Conservation (phyloP, 2,888 invertebrate species). For the Dolomedes plantarius region DNA sequence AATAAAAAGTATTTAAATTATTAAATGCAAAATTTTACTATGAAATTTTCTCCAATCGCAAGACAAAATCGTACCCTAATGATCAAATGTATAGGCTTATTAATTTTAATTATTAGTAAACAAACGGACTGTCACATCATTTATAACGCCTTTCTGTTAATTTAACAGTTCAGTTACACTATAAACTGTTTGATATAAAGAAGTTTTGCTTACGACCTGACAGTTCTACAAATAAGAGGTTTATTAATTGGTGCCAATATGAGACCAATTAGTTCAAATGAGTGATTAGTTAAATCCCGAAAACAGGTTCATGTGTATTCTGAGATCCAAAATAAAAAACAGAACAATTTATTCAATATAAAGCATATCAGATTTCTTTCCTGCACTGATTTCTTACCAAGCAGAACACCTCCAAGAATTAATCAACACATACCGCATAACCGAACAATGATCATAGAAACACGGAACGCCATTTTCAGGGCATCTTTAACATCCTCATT, state of each 20-base stretch:
- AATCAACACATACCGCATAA: constrained; percentile 58
- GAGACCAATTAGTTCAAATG: constrained; percentile 65
- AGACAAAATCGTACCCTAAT: neutral
- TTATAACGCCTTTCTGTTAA: neutral
- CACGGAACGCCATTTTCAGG: constrained; percentile 70
- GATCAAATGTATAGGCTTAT: constrained; percentile 35
- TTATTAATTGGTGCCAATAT: constrained; percentile 71
- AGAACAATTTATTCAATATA: neutral
- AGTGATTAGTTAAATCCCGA: constrained; percentile 61
- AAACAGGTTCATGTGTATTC: constrained; percentile 3
- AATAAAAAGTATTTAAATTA: neutral
- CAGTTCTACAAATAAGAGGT: constrained; percentile 6
- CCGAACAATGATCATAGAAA: constrained; percentile 68
- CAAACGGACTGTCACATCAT: constrained; percentile 47
- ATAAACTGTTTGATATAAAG: neutral
- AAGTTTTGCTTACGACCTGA: neutral
- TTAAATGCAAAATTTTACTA: neutral
- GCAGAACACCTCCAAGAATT: constrained; percentile 14
- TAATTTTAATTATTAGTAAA: constrained; percentile 60
- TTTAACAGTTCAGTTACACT: neutral
- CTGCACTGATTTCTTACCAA: constrained; percentile 20
- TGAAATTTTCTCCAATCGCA: neutral
- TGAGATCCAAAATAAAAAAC: neutral
- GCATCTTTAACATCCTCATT: constrained; percentile 71
- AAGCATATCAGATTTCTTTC: neutral